Percentiles rank a stretch among this genome's conserved stretches.
Evolutionary conservation across 2,888 invertebrate genomes (phyloP).

Genomic region (Catocala sponsa): DNA sequence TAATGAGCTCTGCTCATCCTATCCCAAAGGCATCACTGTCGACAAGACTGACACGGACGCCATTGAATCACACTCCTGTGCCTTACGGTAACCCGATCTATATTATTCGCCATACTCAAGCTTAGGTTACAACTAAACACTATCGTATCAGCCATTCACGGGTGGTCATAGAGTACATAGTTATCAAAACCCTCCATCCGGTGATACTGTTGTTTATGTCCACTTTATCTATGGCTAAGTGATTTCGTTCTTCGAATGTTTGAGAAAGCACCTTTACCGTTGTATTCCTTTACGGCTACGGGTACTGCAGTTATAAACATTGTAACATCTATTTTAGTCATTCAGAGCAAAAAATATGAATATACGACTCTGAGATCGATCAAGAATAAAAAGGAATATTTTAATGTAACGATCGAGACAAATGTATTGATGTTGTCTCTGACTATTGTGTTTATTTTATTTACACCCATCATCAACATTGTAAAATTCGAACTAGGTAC

Average conservation of each 20-base stretch:
- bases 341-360: neutral
- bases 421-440: no score
- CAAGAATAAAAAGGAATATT: neutral
- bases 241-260: slow-evolving; percentile 10
- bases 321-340: neutral
- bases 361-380: neutral
- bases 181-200: slow-evolving; percentile 42
- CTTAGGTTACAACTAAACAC: slow-evolving; percentile 36
- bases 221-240: slow-evolving; percentile 6
- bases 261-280: neutral
- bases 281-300: neutral
- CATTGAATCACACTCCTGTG: no score
- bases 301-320: neutral
- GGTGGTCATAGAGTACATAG: slow-evolving; percentile 35
- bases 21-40: no score
- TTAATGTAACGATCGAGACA: no score
- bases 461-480: neutral
- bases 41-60: no score
- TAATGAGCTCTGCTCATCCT: no score
- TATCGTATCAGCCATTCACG: slow-evolving; percentile 23
- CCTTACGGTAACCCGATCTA: slow-evolving; percentile 15
- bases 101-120: slow-evolving; percentile 35
- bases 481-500: slow-evolving; percentile 20
- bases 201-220: slow-evolving; percentile 34
- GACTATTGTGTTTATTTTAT: neutral